Evolutionary conservation across 2,888 invertebrate species (phyloP).

Genomic region (Caenorhabditis parvicauda): DNA sequence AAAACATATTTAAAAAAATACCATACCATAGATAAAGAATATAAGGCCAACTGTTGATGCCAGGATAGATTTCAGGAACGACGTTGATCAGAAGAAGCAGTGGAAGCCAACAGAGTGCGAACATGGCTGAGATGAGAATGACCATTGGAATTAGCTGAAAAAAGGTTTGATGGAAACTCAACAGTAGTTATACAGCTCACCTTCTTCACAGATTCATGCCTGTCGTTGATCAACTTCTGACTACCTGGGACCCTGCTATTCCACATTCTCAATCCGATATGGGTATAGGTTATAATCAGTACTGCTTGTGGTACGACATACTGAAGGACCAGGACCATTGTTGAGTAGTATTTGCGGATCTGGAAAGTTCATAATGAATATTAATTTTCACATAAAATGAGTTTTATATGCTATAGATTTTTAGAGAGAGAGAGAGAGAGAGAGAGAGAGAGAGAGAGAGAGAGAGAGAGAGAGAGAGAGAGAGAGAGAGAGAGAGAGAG

Average conservation of each 20-base stretch:
- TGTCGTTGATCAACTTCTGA: constrained; percentile 43
- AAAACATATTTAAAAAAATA: constrained; percentile 1
- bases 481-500: not conserved
- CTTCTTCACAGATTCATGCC: constrained; percentile 61
- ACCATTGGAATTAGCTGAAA: constrained; percentile 62
- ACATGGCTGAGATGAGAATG: constrained; percentile 56
- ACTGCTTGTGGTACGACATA: constrained; percentile 60
- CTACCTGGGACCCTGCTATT: constrained; percentile 55
- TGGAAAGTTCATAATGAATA: constrained; percentile 2
- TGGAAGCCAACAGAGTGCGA: constrained; percentile 61
- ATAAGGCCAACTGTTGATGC: constrained; percentile 46
- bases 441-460: not conserved
- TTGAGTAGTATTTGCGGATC: constrained; percentile 46
- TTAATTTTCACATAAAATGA: not conserved
- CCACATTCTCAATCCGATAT: constrained; percentile 61
- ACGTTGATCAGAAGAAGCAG: constrained; percentile 60
- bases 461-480: not conserved
- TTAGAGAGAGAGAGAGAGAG: constrained; percentile 1
- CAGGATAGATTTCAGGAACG: constrained; percentile 45
- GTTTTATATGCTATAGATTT: too few relatives aligned
- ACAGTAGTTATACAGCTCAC: constrained; percentile 20
- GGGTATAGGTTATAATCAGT: constrained; percentile 59
- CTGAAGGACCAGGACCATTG: constrained; percentile 54
- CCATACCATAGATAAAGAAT: constrained; percentile 61
- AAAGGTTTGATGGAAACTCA: not conserved